Percentiles rank a stretch among this genome's conserved stretches.
phyloP scores from a whole-genome alignment of 2,888 invertebrate species.

The Pardosa pseudoannulata region DNA sequence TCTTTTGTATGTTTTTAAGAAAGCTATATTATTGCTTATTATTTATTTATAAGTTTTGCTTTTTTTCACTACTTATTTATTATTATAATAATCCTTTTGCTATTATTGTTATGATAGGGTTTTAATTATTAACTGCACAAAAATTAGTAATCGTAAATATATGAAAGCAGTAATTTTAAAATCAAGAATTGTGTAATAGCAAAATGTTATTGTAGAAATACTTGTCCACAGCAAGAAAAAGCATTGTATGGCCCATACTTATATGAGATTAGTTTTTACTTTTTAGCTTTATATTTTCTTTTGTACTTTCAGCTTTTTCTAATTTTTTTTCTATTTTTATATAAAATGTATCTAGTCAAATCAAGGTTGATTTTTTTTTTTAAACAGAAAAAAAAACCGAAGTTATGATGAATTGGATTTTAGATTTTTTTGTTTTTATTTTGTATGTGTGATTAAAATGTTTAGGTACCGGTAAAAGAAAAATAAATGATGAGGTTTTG shows the following conservation, averaged over 20 bases:
- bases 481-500: slow-evolving; percentile 16
- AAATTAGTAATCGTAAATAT: too few species aligned
- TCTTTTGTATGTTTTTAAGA: too few species aligned
- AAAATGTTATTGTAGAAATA: not conserved
- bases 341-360: slow-evolving; percentile 33
- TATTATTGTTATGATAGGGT: too few species aligned
- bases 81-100: too few species aligned
- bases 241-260: not conserved
- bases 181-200: too few species aligned
- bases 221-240: slow-evolving; percentile 28
- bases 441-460: not conserved
- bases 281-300: slow-evolving; percentile 18
- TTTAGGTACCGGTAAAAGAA: not conserved
- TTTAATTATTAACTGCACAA: too few species aligned
- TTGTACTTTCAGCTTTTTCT: slow-evolving; percentile 1
- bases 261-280: slow-evolving; percentile 42
- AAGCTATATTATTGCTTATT: too few species aligned
- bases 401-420: slow-evolving; percentile 2
- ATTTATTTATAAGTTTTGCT: too few species aligned
- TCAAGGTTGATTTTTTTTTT: slow-evolving; percentile 8
- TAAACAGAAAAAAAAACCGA: too few species aligned
- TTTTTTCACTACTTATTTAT: too few species aligned
- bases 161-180: too few species aligned
- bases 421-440: slow-evolving; percentile 5
- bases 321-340: slow-evolving; percentile 16